Evolutionary conservation across 1,140 invertebrate genomes (phyloP).

Genomic region (Pachyrhynchus sulphureomaculatus): DNA sequence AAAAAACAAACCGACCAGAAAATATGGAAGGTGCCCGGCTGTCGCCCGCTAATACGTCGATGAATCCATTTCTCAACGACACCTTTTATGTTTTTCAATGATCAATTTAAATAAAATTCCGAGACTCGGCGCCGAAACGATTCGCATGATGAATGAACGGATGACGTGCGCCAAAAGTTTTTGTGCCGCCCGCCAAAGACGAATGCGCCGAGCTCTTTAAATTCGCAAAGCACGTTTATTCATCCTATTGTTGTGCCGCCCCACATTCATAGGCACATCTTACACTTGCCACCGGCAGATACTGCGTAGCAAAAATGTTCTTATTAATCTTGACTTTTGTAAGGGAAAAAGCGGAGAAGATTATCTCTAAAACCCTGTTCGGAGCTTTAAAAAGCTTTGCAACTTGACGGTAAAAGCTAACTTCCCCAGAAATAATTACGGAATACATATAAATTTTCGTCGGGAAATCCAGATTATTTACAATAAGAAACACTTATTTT

Average conservation of each 20-base stretch:
- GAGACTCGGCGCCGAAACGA: constrained; percentile 31
- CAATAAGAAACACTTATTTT: too few relatives aligned
- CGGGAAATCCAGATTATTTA: too few relatives aligned
- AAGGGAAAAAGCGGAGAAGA: constrained; percentile 6
- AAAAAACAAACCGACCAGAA: constrained; percentile 29
- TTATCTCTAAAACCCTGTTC: neutral
- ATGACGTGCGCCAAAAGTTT: constrained; percentile 42
- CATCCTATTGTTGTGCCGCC: constrained; percentile 40
- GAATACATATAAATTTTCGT: too few relatives aligned
- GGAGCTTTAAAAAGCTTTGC: too few relatives aligned
- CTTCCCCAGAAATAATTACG: too few relatives aligned
- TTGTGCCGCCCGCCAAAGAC: constrained; percentile 33
- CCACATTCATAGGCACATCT: constrained; percentile 3
- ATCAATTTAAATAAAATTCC: constrained; percentile 45
- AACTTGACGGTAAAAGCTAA: too few relatives aligned
- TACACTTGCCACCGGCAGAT: constrained; percentile 34
- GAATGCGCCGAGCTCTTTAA: constrained; percentile 36
- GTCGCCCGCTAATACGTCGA: constrained; percentile 39
- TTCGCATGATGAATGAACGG: constrained; percentile 43
- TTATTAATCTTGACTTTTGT: constrained; percentile 40
- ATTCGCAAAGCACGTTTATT: constrained; percentile 40
- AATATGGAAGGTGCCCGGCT: constrained; percentile 34
- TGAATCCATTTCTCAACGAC: constrained; percentile 44
- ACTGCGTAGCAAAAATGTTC: constrained; percentile 30
- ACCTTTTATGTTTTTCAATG: constrained; percentile 46